Conservation (phyloP, 2,888 invertebrate species). For the Melanostoma mellinum region DNA sequence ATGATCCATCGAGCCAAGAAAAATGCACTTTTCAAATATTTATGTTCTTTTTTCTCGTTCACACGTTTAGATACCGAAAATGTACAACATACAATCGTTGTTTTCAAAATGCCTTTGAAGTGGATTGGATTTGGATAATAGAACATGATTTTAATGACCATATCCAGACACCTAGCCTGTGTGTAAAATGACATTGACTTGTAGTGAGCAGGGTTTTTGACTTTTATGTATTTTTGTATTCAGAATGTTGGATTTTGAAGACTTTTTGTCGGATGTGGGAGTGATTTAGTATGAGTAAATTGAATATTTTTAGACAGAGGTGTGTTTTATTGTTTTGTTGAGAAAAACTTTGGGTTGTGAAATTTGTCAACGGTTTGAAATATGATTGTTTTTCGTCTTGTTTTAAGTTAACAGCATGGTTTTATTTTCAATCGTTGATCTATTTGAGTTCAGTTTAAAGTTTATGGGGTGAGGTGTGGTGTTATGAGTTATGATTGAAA, state of each 20-base stretch:
- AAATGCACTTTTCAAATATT: conserved; percentile 22
- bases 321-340: conserved; percentile 76
- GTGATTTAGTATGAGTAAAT: conserved; percentile 77
- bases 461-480: too few relatives aligned
- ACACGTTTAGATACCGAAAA: too few relatives aligned
- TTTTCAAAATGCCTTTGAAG: background rate
- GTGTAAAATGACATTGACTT: background rate
- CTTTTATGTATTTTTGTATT: background rate
- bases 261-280: conserved; percentile 61
- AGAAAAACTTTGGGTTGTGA: conserved; percentile 18
- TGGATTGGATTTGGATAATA: background rate
- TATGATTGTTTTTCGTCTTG: background rate
- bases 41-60: background rate
- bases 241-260: background rate
- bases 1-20: conserved; percentile 52
- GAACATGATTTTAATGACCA: conserved; percentile 9
- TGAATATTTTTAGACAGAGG: conserved; percentile 78
- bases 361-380: conserved; percentile 21
- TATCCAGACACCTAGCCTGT: background rate
- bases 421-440: background rate
- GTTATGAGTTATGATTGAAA: too few relatives aligned
- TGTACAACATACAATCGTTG: too few relatives aligned
- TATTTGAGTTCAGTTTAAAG: too few relatives aligned
- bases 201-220: too few relatives aligned
- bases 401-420: background rate